These are phyloP conservation scores for Temnothorax longispinosus DNA, from an alignment of 1,140 invertebrate species.

Conservation along the genomic window DNA sequence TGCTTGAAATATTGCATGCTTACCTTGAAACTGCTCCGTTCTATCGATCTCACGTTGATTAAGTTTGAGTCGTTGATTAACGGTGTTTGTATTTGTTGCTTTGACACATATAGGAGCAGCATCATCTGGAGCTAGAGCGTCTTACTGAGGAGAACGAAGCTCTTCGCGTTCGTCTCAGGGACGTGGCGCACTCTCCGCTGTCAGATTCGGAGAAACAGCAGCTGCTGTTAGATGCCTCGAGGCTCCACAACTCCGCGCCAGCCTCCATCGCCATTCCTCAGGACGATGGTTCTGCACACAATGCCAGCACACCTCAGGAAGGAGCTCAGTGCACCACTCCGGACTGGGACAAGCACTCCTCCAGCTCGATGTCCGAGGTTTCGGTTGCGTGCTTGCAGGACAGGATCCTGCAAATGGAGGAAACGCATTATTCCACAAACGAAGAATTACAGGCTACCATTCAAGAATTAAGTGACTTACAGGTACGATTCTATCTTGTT, in stretches of 20 bases:
- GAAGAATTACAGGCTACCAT: constrained; percentile 98
- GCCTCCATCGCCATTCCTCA: constrained; percentile 87
- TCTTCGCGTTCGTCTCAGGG: constrained; percentile 90
- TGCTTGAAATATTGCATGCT: background rate
- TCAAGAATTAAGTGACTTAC: constrained; percentile 96
- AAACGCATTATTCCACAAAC: constrained; percentile 92
- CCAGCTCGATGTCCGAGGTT: constrained; percentile 93
- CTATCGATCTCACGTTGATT: background rate
- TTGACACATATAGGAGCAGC: constrained; percentile 86
- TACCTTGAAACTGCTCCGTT: background rate
- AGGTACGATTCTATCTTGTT: constrained; percentile 78
- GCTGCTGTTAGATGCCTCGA: constrained; percentile 89
- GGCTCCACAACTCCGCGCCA: constrained; percentile 88
- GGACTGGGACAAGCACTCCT: constrained; percentile 96
- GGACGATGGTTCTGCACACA: constrained; percentile 78
- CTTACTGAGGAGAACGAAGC: constrained; percentile 91
- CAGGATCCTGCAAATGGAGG: constrained; percentile 92
- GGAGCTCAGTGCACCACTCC: constrained; percentile 89
- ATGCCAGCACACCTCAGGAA: constrained; percentile 85
- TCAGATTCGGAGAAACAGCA: constrained; percentile 94
- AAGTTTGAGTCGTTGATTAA: no score
- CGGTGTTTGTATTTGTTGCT: constrained; percentile 22
- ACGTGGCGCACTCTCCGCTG: constrained; percentile 91
- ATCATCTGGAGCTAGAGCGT: constrained; percentile 88
- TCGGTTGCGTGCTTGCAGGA: constrained; percentile 97